These are phyloP conservation scores for Syrista parreyssii DNA, from an alignment of 2,888 invertebrate species.

Conservation along the genomic window DNA sequence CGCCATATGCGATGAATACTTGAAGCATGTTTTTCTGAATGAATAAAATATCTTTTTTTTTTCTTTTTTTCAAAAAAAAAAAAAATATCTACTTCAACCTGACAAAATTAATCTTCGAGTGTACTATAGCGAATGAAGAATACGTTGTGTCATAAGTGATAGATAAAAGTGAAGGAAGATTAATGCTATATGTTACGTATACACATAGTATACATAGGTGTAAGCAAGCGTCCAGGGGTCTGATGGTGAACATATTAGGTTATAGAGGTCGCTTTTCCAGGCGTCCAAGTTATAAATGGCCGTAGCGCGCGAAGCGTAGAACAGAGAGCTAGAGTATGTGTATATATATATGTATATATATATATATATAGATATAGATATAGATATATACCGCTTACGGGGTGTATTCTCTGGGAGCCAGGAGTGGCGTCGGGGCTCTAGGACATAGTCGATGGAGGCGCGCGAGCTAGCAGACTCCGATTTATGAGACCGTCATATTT, in stretches of 20 bases:
- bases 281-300: slow-evolving; percentile 48
- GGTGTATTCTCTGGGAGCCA: background rate
- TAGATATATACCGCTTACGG: background rate
- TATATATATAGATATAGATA: no score
- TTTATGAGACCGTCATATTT: slow-evolving; percentile 73
- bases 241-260: slow-evolving; percentile 43
- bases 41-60: background rate
- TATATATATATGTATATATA: background rate
- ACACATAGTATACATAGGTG: background rate
- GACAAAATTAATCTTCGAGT: background rate
- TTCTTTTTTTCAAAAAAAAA: background rate
- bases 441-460: slow-evolving; percentile 56
- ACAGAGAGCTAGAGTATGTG: background rate
- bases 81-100: background rate
- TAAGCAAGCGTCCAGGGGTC: background rate
- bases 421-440: slow-evolving; percentile 36
- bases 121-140: background rate
- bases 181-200: background rate
- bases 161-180: background rate
- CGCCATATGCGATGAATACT: background rate
- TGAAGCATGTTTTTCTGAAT: background rate
- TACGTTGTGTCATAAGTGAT: background rate
- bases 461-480: slow-evolving; percentile 65
- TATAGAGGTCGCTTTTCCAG: slow-evolving; percentile 48
- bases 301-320: slow-evolving; percentile 52